Base-by-base conservation (phyloP, 2,888 invertebrate genomes). In the Anoncus sp. region DNA sequence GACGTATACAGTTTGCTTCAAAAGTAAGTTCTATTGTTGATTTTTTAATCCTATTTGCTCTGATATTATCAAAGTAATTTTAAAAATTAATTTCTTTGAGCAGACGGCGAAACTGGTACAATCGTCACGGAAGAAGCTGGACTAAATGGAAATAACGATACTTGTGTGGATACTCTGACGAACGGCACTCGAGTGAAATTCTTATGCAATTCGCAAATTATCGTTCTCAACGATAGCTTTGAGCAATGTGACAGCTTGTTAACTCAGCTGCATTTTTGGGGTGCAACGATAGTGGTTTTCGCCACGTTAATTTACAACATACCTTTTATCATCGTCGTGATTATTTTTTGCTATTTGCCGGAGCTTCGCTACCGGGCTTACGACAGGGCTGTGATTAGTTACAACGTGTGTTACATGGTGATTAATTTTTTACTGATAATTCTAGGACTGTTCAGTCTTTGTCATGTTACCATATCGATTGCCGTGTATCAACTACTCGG, bases 281-380 rank as follows among this genome's bases (percentile, higher is more conserved):
- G 89, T 9, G 88, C 86, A 0, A 80, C 75, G 14, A 86, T 87
- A 6, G 83, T 88, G 4, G 73, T 86, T 20, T 85, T 87, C 40
- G 89, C 88, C 0, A 88, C 87, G 45, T 79, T 83, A 9, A 73
- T 89, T n/a, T 88, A 89, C 73, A 81, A 87, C 12, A 59, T 87
- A 14, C 86, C 87, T 0, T 89, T 88, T 40, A 6, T 83, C 9
- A 40, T 85, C 4, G 86, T 89, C 0, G 80, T 85, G 3, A 7
- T 85, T 2, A 60, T 87, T 16, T 89, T 85, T 60, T 55, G 83
- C 5, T 16, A 74, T 6, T 66, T 86, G 5, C 82, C 85, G 1
- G 80, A 84, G 2, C 72, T 85, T 12, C 82, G 82, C 20, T 78
- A 77, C 1, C 85, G 88, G 3, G 85, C 86, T 24, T 89, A 86